These are phyloP conservation scores for Drosophila ambigua DNA, from an alignment of 1,140 invertebrate genomes.

Conservation along the genomic window DNA sequence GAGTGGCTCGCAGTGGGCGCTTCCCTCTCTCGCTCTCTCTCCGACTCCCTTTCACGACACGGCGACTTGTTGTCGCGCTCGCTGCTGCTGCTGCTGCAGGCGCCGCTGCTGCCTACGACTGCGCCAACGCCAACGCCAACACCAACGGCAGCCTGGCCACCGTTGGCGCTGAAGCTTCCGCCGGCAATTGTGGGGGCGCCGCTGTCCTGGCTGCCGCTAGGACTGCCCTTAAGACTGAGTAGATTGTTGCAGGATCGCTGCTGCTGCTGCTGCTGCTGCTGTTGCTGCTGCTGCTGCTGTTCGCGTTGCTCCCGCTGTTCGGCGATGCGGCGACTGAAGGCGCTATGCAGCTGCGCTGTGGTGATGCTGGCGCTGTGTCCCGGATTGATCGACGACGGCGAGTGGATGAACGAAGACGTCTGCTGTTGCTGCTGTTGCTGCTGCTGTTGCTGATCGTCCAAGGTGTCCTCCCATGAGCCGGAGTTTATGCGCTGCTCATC, in stretches of 20 bases:
- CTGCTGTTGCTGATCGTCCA: constrained; percentile 51
- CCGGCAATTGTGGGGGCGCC: constrained; percentile 79
- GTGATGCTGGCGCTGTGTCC: constrained; percentile 61
- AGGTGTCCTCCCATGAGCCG: constrained; percentile 79
- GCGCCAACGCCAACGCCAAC: constrained; percentile 48
- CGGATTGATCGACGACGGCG: constrained; percentile 17
- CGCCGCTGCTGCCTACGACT: constrained; percentile 35
- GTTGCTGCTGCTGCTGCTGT: constrained; percentile 47
- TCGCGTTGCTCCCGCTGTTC: constrained; percentile 61
- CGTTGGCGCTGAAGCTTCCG: constrained; percentile 82
- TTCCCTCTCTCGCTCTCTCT: constrained; percentile 19
- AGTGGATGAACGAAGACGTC: constrained; percentile 35
- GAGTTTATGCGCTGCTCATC: constrained; percentile 80
- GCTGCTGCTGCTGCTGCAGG: constrained; percentile 60
- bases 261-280: constrained; percentile 16
- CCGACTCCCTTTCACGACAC: constrained; percentile 16
- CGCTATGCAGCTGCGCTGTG: constrained; percentile 72
- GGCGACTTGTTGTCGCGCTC: constrained; percentile 65
- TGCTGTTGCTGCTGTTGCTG: constrained; percentile 27
- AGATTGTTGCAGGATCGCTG: constrained; percentile 15
- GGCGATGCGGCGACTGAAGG: constrained; percentile 65
- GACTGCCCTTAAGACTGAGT: neutral
- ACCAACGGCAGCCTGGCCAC: constrained; percentile 82
- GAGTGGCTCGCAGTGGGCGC: constrained; percentile 33
- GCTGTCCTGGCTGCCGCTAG: constrained; percentile 35